These are phyloP conservation scores for Oscheius onirici DNA, from an alignment of 2,888 invertebrate species.

Conservation along the genomic window DNA sequence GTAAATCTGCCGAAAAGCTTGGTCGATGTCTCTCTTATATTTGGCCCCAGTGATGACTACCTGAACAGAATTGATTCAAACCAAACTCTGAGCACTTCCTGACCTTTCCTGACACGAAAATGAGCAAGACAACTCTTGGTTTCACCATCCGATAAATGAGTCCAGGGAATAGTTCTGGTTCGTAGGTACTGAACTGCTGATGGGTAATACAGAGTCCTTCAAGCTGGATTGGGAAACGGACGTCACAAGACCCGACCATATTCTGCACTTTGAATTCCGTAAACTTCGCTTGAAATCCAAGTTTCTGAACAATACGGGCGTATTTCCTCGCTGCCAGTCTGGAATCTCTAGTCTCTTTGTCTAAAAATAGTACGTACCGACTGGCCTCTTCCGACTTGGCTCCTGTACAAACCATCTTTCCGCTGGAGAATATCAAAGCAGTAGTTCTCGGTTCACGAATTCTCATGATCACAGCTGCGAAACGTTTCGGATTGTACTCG, in stretches of 20 bases:
- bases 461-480: slow-evolving; percentile 97
- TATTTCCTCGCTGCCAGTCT: slow-evolving; percentile 84
- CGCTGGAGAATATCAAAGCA: slow-evolving; percentile 84
- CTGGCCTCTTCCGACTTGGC: slow-evolving; percentile 86
- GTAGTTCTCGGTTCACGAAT: slow-evolving; percentile 85
- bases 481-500: slow-evolving; percentile 98
- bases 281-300: slow-evolving; percentile 79
- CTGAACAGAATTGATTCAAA: slow-evolving; percentile 36
- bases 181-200: slow-evolving; percentile 85
- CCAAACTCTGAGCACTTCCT: not conserved
- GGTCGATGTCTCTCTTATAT: slow-evolving; percentile 87
- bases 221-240: slow-evolving; percentile 84
- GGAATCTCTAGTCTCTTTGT: slow-evolving; percentile 72
- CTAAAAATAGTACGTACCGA: slow-evolving; percentile 70
- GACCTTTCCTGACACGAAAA: slow-evolving; percentile 98
- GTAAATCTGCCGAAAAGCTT: slow-evolving; percentile 92
- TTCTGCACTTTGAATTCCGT: slow-evolving; percentile 78
- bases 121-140: slow-evolving; percentile 91
- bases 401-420: slow-evolving; percentile 88
- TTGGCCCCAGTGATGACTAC: slow-evolving; percentile 92
- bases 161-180: slow-evolving; percentile 98
- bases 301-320: slow-evolving; percentile 84
- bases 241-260: slow-evolving; percentile 88
- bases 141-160: slow-evolving; percentile 90
- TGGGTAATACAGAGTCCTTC: slow-evolving; percentile 85